These are phyloP conservation scores for Netelia melanura DNA, from an alignment of 2,888 invertebrate genomes.

Conservation along the genomic window DNA sequence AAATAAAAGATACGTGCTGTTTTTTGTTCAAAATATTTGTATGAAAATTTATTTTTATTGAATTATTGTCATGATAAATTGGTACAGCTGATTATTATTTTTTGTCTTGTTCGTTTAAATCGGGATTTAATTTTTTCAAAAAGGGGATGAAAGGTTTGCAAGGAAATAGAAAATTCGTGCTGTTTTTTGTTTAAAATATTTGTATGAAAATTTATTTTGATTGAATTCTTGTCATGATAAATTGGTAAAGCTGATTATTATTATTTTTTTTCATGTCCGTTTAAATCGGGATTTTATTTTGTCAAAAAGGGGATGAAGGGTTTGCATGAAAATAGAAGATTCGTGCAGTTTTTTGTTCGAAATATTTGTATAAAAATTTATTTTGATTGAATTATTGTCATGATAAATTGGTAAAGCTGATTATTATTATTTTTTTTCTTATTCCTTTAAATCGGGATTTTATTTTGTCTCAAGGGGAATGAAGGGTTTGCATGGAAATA, in stretches of 20 bases:
- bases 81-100: too few relatives aligned
- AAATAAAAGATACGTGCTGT: too few relatives aligned
- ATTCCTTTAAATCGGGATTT: not conserved
- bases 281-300: not conserved
- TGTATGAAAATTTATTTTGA: slow-evolving; percentile 62
- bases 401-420: slow-evolving; percentile 9
- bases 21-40: not conserved
- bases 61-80: too few relatives aligned
- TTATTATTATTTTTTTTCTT: too few relatives aligned
- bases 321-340: not conserved
- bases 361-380: slow-evolving; percentile 60
- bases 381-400: slow-evolving; percentile 39
- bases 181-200: slow-evolving; percentile 34
- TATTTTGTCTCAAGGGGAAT: not conserved
- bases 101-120: too few relatives aligned
- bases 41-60: too few relatives aligned
- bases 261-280: too few relatives aligned
- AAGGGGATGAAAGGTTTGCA: too few relatives aligned
- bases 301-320: not conserved
- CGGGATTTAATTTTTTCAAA: too few relatives aligned
- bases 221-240: slow-evolving; percentile 11
- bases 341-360: not conserved
- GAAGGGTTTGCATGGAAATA: not conserved
- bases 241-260: slow-evolving; percentile 1
- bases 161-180: too few relatives aligned